Base-by-base conservation (phyloP, 2,113 vertebrate species). In the Physeter macrocephalus region DNA sequence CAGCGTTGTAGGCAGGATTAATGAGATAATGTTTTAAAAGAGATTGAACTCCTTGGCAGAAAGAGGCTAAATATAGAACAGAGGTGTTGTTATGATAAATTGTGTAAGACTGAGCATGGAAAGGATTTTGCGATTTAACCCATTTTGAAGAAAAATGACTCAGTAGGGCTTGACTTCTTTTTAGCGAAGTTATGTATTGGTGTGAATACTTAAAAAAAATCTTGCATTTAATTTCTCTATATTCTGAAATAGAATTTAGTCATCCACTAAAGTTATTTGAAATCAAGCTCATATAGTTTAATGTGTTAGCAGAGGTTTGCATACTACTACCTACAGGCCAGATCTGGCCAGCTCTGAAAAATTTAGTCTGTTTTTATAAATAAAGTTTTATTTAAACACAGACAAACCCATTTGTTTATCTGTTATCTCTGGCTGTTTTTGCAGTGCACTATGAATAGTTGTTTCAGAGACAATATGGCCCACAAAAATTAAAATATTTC, bases 11-110 rank as follows among this genome's bases (percentile, higher is more conserved):
- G 75, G 46, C 61, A 88, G 54, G 41, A 92, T 75, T 96, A 94
- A 93, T 92, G 74, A 80, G n/a, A 92, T 66, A 62, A 94, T 94
- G 31, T 74, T 95, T 62, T 78, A 83, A 93, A 90, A 59, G 46
- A 59, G n/a, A 67, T 25, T 91, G 66, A 88, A 5, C 1, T 96
- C n/a, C 14, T 87, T 87, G 52, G 43, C 54, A 94, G 71, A 93
- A 93, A 91, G 66, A 82, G 7, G 29, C 52, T 89, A 95, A 86
- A 66, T 54, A 95, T 49, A 89, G 54, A 95, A 69, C 4, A 72
- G 5, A 67, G n/a, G 59, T 93, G 96, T 84, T 93, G 43, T 88
- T 91, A 77, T 88, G 66, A 86, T 86, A 72, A 82, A 82, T 78
- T 95, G 23, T 72, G 31, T 90, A 69, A 81, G 77, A 88, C 1